Base-by-base conservation (phyloP, 2,797 vertebrate species). In the Hippoglossus hippoglossus region DNA sequence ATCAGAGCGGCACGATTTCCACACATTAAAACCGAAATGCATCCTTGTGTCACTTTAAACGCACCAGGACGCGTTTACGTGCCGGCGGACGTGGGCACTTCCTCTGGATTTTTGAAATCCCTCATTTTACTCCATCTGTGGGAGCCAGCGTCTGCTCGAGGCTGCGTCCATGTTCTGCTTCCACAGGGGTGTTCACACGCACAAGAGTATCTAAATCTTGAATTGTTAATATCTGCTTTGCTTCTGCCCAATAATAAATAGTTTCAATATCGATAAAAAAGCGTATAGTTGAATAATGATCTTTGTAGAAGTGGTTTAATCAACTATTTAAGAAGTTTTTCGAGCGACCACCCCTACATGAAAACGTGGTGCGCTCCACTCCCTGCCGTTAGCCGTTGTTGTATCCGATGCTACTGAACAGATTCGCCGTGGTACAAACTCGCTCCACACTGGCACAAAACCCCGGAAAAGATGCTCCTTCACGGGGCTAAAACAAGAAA, bases 371-470 rank as follows among this genome's bases (percentile, higher is more conserved):
- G 86, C 11, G 63, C 0, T 44, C 93, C 88, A 93, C 94, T 91
- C 94, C 88, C 89, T 79, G 86, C 92, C 86, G 86, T 87, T 91
- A 93, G 93, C 90, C 85, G 88, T 87, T 93, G 89, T 92, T 94
- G 91, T 90, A 88, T 57, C 73, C 85, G 67, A 70, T 84, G 91
- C 93, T 88, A 91, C 80, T 67, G 89, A 88, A 76, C 89, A 82
- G 87, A 92, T 88, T 86, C 83, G 87, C 82, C 72, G 85, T 77
- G 87, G 80, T 86, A 80, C 82, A 78, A 89, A 89, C 83, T 91
- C 79, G 83, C 83, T 59, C 70, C 84, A 63, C 80, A 49, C 76
- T 61, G 74, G 80, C 58, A 44, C 59, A 47, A 79, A 89, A 82
- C 67, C 77, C 58, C 34, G 63, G 80, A 86, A 92, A 93, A 93